Evolutionary conservation across 2,113 vertebrate genomes (phyloP), one percentile per base, ranked within the genome.

Genomic region (Notarius quadriscutis): DNA sequence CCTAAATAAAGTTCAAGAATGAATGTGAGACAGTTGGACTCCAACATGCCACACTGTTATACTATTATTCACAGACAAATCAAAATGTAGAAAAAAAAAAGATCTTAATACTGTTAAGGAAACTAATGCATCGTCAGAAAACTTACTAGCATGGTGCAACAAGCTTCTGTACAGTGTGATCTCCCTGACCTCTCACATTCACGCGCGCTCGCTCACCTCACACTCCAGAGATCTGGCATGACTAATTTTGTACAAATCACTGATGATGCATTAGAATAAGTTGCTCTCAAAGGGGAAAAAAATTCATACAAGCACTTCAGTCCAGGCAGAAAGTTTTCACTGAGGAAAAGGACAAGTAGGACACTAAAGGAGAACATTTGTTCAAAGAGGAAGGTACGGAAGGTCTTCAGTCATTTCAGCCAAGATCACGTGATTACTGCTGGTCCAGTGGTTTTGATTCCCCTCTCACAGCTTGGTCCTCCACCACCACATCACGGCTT

Each of bases 91-190:
- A 97, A 92, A 94, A 96, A 94, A 91, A 92, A 88, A 93, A 90
- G 93, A 94, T 96, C 95, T 95, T 98, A 99, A 99, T 97, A 99
- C 98, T 99, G 97, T 97, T 96, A 97, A 97, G 97, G 94, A 96
- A 96, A 96, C 95, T 96, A 96, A 93, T 95, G 95, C 94, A 94
- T 95, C 96, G 95, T 94, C 95, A 95, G 93, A 96, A 94, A 86
- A 72, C 65, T 83, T 25, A 60, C 51, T 67, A 69, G 81, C 83
- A 93, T 94, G 94, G 95, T 94, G 95, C 95, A 95, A 96, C 95
- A 95, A 95, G 96, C 90, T 94, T 92, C 88, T 96, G 96, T 96
- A 96, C 95, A 96, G 95, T 96, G 94, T 92, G 90, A 86, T 71
- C 82, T 84, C 87, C 57, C 25, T 48, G 34, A 74, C 71, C 86